Conservation (phyloP, 2,797 vertebrate species). For the Brachyalestes nurse region DNA sequence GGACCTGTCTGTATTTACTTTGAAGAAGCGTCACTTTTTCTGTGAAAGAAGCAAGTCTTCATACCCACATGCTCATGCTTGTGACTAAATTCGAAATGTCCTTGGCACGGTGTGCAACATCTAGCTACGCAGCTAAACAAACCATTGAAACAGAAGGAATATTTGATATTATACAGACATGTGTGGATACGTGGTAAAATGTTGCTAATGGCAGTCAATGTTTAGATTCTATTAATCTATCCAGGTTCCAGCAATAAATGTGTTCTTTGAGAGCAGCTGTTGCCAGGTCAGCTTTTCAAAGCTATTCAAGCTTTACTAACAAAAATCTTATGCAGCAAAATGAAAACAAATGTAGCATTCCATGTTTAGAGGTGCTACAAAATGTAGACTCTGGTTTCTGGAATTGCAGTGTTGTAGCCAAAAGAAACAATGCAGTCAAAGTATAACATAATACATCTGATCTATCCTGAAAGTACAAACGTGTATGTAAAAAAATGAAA, state of each 20-base stretch:
- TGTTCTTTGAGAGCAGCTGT: too few species aligned
- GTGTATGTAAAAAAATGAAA: too few species aligned
- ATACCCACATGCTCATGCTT: neutral
- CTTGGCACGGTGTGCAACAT: neutral
- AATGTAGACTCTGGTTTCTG: too few species aligned
- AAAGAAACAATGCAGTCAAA: too few species aligned
- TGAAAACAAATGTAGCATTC: too few species aligned
- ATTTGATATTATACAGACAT: neutral
- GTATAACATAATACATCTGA: too few species aligned
- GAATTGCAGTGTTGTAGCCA: too few species aligned
- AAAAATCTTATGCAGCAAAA: too few species aligned
- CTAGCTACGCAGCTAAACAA: neutral
- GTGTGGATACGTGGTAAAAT: neutral
- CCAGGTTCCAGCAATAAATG: neutral
- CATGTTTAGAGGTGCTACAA: too few species aligned
- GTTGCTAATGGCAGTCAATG: neutral
- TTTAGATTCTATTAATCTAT: neutral
- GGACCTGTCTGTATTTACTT: neutral
- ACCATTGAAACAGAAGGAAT: neutral
- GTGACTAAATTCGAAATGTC: neutral
- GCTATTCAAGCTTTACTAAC: too few species aligned
- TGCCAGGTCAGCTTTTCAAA: too few species aligned
- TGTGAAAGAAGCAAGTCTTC: neutral
- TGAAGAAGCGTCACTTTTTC: neutral
- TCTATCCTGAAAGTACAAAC: too few species aligned